A percentile compares a stretch with the other conserved stretches of the same genome.
Evolutionary conservation across 2,113 vertebrate genomes (phyloP).

Genomic region (Himantopus leucocephalus): DNA sequence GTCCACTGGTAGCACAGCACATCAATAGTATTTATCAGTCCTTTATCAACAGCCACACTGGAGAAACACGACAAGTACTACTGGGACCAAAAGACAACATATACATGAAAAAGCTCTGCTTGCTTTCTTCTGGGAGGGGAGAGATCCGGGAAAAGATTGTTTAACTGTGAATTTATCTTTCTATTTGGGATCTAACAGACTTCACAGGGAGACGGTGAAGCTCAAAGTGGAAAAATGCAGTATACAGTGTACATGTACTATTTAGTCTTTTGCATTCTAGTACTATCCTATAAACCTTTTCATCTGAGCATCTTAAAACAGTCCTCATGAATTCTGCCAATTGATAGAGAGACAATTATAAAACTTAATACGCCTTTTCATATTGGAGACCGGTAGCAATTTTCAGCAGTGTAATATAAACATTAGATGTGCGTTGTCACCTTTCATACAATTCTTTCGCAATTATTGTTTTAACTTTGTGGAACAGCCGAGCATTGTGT

Average conservation of each 20-base stretch:
- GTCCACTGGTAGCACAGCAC: background rate
- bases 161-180: background rate
- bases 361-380: background rate
- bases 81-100: rapidly evolving
- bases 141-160: background rate
- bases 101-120: background rate
- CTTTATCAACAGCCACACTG: background rate
- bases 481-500: background rate
- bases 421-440: rapidly evolving
- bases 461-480: background rate
- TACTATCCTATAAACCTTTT: background rate
- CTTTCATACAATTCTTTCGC: background rate
- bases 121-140: background rate
- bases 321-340: background rate
- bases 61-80: background rate
- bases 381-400: background rate
- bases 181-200: background rate
- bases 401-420: background rate
- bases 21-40: background rate
- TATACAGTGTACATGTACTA: background rate
- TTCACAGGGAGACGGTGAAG: background rate
- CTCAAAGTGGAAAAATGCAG: background rate
- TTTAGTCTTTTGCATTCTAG: background rate
- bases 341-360: background rate
- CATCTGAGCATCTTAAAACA: background rate